Evolutionary conservation across 2,888 invertebrate genomes (phyloP), one percentile per base, ranked within the genome.

Genomic region (Apomyelois bistriatella): DNA sequence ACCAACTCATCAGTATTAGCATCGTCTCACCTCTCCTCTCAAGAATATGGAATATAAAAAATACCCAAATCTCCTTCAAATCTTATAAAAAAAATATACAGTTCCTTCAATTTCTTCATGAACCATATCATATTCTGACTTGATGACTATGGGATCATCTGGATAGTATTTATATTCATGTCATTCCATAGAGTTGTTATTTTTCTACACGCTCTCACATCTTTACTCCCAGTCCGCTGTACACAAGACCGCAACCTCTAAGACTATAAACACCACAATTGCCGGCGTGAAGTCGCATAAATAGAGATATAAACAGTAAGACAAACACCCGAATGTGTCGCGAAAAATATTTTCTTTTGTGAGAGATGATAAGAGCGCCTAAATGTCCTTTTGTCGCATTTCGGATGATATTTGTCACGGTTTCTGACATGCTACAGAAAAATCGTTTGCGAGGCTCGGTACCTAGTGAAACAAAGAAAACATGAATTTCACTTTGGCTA

Each of bases 211-310:
- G 4, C 3, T 28, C n/a, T n/a, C n/a, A n/a, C n/a, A n/a, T n/a
- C n/a, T n/a, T n/a, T n/a, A n/a, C n/a, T n/a, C n/a, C n/a, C n/a
- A n/a, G n/a, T n/a, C 41, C 46, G 46, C 46, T 16, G 12, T 46
- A 13, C 6, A 8, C 6, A 10, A 35, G 35, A 46, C 32, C 30
- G 9, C 46, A n/a, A 32, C 46, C 13, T 15, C 13, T 15, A 46
- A 46, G 32, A 32, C 46, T 16, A 46, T 32, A 46, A 46, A 46
- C 32, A 46, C 46, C 32, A 35, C 30, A 46, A 46, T 46, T 46
- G 46, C 46, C 8, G 32, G 46, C 46, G 46, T 32, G 46, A 32
- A 46, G 46, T 46, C 46, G 46, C 46, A 46, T 46, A 46, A 46
- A 46, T 46, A 46, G 46, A 46, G 46, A 46, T 46, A 46, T 46